Conservation (phyloP, 2,888 invertebrate genomes). For the Epinotia nisella region DNA sequence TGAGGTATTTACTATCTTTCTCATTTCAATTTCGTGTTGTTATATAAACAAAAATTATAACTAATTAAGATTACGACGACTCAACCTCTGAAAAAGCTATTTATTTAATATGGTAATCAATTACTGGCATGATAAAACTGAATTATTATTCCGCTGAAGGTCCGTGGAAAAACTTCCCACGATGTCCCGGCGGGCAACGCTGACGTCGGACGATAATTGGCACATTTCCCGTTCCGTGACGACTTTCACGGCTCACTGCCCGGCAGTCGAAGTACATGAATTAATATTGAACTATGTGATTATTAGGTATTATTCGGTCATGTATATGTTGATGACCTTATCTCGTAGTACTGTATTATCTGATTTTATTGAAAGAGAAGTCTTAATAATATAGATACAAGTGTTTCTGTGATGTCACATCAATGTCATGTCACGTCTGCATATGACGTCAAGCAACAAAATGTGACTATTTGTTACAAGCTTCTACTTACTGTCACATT, state of each 20-base stretch:
- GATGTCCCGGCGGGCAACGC: conserved; percentile 35
- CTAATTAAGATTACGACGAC: too few species aligned
- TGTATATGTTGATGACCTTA: conserved; percentile 5
- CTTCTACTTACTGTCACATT: too few species aligned
- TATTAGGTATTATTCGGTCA: conserved; percentile 21
- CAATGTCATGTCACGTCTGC: too few species aligned
- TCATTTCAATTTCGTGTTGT: too few species aligned
- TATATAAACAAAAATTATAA: too few species aligned
- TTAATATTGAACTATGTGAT: conserved; percentile 34
- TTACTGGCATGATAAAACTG: conserved; percentile 40
- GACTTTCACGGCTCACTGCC: conserved; percentile 56
- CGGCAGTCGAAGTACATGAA: conserved; percentile 50
- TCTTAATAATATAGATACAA: background rate
- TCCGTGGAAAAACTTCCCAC: conserved; percentile 33
- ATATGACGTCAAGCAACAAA: background rate
- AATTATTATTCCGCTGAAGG: conserved; percentile 36
- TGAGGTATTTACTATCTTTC: too few species aligned
- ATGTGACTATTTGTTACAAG: too few species aligned
- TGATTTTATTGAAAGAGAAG: background rate
- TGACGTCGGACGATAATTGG: conserved; percentile 63
- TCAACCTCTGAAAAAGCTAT: background rate
- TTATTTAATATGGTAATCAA: conserved; percentile 31
- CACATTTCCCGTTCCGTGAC: conserved; percentile 62
- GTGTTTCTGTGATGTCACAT: background rate
- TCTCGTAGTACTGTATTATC: background rate